Conservation (phyloP, 1,140 invertebrate genomes). For the Carposina sasakii region DNA sequence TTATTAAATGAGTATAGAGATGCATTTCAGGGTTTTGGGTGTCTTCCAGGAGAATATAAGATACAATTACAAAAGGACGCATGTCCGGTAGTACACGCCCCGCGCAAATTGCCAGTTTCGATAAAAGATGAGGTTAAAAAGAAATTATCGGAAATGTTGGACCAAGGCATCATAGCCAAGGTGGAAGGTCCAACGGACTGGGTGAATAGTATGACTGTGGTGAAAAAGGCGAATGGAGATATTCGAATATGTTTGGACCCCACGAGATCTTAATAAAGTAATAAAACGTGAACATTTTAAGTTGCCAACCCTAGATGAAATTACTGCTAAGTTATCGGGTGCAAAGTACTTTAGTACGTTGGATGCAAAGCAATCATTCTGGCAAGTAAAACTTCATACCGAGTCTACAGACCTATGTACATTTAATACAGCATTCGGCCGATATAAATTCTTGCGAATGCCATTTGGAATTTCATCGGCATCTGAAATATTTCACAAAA, state of each 20-base stretch:
- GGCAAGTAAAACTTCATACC: slow-evolving; percentile 12
- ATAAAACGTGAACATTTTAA: slow-evolving; percentile 7
- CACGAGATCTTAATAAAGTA: slow-evolving; percentile 6
- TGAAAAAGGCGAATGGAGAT: slow-evolving; percentile 54
- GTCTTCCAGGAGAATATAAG: slow-evolving; percentile 6
- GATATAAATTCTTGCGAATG: slow-evolving; percentile 8
- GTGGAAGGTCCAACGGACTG: slow-evolving; percentile 53
- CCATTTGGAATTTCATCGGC: slow-evolving; percentile 1
- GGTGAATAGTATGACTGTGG: slow-evolving; percentile 59
- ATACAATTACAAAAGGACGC: slow-evolving; percentile 4
- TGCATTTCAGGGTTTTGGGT: slow-evolving; percentile 6
- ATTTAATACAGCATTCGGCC: background rate
- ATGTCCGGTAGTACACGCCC: slow-evolving; percentile 6
- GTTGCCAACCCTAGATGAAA: slow-evolving; percentile 3
- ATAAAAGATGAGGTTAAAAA: slow-evolving; percentile 2
- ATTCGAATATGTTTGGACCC: slow-evolving; percentile 24
- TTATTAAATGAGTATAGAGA: slow-evolving; percentile 8
- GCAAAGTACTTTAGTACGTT: slow-evolving; percentile 3
- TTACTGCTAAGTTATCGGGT: background rate
- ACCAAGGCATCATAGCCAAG: background rate
- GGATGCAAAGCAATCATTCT: slow-evolving; percentile 42
- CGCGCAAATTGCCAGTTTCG: slow-evolving; percentile 6
- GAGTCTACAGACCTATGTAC: background rate
- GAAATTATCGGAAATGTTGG: slow-evolving; percentile 8
- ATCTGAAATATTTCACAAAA: slow-evolving; percentile 4